Percentiles rank a stretch among this genome's conserved stretches.
phyloP scores from a whole-genome alignment of 2,797 vertebrate genomes.

The Ciconia nigra region DNA sequence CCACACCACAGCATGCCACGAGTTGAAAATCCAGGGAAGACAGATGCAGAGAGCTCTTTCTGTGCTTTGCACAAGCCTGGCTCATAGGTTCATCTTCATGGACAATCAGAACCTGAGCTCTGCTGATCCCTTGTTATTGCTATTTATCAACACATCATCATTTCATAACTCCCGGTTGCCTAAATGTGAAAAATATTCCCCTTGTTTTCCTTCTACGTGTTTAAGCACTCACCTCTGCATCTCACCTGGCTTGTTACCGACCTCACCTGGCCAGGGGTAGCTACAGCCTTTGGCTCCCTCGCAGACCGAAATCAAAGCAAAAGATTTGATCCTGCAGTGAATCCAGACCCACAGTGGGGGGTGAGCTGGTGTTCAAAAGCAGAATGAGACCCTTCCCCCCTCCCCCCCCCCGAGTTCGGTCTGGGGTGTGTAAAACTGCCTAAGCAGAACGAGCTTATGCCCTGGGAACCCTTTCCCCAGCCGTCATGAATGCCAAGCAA shows the following conservation, averaged over 20 bases:
- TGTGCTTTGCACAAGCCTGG: not conserved
- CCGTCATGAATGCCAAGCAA: not conserved
- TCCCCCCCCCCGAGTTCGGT: not conserved
- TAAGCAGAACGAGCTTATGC: not conserved
- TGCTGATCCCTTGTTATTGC: not conserved
- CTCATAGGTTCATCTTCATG: not conserved
- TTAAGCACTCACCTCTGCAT: not conserved
- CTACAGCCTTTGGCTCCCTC: not conserved
- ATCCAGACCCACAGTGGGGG: not conserved
- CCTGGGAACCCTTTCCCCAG: not conserved
- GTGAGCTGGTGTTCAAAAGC: not conserved
- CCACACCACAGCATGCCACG: rapidly evolving
- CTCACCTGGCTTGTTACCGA: not conserved
- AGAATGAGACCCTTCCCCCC: not conserved
- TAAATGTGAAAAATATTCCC: not conserved
- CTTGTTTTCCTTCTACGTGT: not conserved
- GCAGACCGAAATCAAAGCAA: rapidly evolving
- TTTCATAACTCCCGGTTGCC: not conserved
- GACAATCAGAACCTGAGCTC: not conserved
- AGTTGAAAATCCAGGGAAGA: not conserved
- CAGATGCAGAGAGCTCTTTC: not conserved
- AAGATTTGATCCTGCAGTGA: not conserved
- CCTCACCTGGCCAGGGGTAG: not conserved
- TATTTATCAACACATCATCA: not conserved
- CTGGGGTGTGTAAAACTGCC: not conserved